These are phyloP conservation scores for Amphipyra tragopoginis DNA, from an alignment of 2,888 invertebrate genomes.

Conservation along the genomic window DNA sequence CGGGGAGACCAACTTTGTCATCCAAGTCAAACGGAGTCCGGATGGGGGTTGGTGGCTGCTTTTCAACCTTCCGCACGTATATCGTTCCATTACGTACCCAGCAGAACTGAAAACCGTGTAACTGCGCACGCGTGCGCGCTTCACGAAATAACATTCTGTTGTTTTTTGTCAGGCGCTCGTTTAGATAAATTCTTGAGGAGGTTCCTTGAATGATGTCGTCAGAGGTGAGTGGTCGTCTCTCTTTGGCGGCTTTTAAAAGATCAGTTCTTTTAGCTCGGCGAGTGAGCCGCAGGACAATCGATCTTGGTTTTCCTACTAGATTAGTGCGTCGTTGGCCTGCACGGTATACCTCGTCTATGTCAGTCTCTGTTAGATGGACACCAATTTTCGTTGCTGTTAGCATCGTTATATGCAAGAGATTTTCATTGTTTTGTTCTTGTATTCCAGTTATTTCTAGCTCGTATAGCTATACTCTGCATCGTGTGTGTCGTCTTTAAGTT, in stretches of 20 bases:
- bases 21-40: neutral
- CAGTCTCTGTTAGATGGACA: too few species aligned
- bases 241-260: conserved; percentile 2
- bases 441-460: too few species aligned
- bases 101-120: conserved; percentile 6
- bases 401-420: too few species aligned
- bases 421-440: too few species aligned
- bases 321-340: conserved; percentile 2
- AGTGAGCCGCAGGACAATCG: conserved; percentile 3
- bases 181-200: conserved; percentile 4
- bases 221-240: conserved; percentile 9
- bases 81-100: conserved; percentile 14
- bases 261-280: neutral
- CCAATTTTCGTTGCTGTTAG: too few species aligned
- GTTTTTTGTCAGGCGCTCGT: conserved; percentile 12
- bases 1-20: neutral
- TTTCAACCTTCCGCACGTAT: conserved; percentile 4
- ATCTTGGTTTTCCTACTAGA: neutral
- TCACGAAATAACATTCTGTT: conserved; percentile 22
- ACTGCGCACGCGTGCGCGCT: conserved; percentile 3
- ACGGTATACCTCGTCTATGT: too few species aligned
- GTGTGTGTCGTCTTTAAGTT: too few species aligned
- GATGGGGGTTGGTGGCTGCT: conserved; percentile 1
- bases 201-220: conserved; percentile 6
- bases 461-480: too few species aligned